Evolutionary conservation across 2,888 invertebrate genomes (phyloP).

Genomic region (Parnassius glacialis): DNA sequence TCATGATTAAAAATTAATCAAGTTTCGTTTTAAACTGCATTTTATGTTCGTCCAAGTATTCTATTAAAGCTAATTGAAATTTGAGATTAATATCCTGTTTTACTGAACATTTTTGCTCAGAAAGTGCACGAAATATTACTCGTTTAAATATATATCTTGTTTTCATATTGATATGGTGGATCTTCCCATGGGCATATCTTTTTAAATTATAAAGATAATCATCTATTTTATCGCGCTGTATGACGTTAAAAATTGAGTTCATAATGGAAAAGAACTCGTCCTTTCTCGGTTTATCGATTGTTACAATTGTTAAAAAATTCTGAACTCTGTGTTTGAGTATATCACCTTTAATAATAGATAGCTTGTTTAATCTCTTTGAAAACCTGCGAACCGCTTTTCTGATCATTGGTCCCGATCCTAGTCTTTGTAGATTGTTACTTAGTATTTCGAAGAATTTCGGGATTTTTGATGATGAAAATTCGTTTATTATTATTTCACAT

Average conservation of each 20-base stretch:
- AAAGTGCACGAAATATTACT: slow-evolving; percentile 43
- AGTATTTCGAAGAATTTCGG: slow-evolving; percentile 46
- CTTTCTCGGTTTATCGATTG: slow-evolving; percentile 40
- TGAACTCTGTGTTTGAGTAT: slow-evolving; percentile 39
- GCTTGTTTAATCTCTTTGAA: slow-evolving; percentile 38
- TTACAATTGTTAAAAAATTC: slow-evolving; percentile 42
- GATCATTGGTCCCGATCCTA: slow-evolving; percentile 42
- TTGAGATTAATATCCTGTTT: slow-evolving; percentile 43
- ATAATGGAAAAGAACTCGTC: slow-evolving; percentile 47
- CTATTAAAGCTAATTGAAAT: slow-evolving; percentile 48
- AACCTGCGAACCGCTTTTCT: slow-evolving; percentile 43
- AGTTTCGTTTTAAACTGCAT: slow-evolving; percentile 20
- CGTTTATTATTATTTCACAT: slow-evolving; percentile 45
- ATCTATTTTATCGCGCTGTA: slow-evolving; percentile 47
- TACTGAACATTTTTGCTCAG: slow-evolving; percentile 36
- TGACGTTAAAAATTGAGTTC: slow-evolving; percentile 46
- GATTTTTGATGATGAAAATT: slow-evolving; percentile 39
- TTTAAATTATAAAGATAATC: slow-evolving; percentile 52
- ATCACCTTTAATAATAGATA: slow-evolving; percentile 40
- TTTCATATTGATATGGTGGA: slow-evolving; percentile 38
- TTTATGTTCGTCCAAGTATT: slow-evolving; percentile 42
- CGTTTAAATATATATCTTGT: slow-evolving; percentile 46
- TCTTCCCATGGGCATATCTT: slow-evolving; percentile 42
- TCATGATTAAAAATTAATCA: slow-evolving; percentile 28
- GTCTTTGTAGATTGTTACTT: slow-evolving; percentile 40